Conservation (phyloP, 2,113 vertebrate species). For the Tachysurus fulvidraco region DNA sequence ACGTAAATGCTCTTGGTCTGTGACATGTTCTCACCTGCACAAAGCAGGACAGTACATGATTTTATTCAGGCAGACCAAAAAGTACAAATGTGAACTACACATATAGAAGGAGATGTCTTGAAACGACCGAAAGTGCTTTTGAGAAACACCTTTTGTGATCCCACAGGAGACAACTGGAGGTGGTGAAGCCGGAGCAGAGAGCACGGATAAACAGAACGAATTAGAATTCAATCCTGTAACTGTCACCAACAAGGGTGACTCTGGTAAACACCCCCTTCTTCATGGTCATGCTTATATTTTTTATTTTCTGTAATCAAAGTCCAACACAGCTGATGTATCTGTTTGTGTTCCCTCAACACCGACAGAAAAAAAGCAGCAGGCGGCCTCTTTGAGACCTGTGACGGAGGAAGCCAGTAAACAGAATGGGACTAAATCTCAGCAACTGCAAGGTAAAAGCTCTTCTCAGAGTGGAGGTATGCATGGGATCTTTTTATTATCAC, state of each 20-base stretch:
- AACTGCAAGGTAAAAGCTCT: neutral
- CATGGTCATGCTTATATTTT: neutral
- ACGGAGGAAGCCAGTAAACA: neutral
- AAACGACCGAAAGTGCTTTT: neutral
- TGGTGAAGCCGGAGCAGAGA: neutral
- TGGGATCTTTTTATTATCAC: neutral
- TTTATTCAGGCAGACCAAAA: neutral
- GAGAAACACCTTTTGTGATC: neutral
- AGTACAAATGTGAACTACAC: neutral
- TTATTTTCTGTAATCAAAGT: neutral
- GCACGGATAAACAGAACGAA: conserved; percentile 22
- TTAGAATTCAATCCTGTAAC: neutral
- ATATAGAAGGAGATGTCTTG: no score
- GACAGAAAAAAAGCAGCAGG: conserved; percentile 2
- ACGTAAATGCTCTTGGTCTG: neutral
- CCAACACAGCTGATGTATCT: neutral
- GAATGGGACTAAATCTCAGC: neutral
- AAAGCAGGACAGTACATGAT: neutral
- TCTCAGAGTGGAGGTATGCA: neutral
- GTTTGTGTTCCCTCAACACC: neutral
- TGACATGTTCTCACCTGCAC: neutral
- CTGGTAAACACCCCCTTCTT: neutral
- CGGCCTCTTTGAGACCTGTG: neutral
- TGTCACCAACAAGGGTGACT: neutral
- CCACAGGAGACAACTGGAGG: neutral